phyloP scores from a whole-genome alignment of 2,113 vertebrate species.

The Gallinago paraguaiae region DNA sequence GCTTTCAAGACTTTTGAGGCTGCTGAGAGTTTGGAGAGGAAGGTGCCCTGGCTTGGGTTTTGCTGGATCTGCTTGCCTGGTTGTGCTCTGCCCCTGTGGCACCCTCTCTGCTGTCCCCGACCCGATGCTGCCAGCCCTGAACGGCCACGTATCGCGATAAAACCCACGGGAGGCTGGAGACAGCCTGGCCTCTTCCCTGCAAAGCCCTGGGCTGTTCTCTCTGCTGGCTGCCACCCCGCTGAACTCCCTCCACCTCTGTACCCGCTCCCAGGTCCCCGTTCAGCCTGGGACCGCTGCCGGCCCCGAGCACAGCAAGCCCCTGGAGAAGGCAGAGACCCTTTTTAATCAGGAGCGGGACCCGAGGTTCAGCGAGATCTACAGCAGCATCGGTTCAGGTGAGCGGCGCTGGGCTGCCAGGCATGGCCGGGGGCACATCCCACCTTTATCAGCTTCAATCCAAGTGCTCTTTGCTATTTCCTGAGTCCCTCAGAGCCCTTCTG shows the following conservation, averaged over 20 bases:
- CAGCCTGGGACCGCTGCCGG: slow-evolving; percentile 78
- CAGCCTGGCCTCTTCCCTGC: neutral
- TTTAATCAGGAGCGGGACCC: slow-evolving; percentile 77
- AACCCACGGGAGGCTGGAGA: fast-evolving
- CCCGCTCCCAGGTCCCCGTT: slow-evolving; percentile 76
- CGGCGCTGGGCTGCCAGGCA: fast-evolving
- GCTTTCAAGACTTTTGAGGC: neutral
- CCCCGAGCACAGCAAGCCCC: slow-evolving; percentile 82
- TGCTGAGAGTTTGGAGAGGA: neutral
- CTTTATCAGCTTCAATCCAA: fast-evolving
- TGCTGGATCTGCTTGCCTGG: neutral
- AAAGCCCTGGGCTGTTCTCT: neutral
- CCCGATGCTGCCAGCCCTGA: neutral
- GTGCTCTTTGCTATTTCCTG: neutral
- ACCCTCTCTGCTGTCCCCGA: fast-evolving
- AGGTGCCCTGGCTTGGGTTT: neutral
- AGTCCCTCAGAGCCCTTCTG: fast-evolving
- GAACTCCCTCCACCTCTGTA: fast-evolving
- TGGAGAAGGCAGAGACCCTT: slow-evolving; percentile 82
- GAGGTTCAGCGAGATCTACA: slow-evolving; percentile 77
- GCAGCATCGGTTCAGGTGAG: slow-evolving; percentile 67
- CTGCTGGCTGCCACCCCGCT: fast-evolving
- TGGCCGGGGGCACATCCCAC: fast-evolving
- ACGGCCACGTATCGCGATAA: fast-evolving
- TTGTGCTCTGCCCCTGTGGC: neutral